These are phyloP conservation scores for Heliconius ismenius DNA, from an alignment of 2,888 invertebrate genomes.

Conservation along the genomic window DNA sequence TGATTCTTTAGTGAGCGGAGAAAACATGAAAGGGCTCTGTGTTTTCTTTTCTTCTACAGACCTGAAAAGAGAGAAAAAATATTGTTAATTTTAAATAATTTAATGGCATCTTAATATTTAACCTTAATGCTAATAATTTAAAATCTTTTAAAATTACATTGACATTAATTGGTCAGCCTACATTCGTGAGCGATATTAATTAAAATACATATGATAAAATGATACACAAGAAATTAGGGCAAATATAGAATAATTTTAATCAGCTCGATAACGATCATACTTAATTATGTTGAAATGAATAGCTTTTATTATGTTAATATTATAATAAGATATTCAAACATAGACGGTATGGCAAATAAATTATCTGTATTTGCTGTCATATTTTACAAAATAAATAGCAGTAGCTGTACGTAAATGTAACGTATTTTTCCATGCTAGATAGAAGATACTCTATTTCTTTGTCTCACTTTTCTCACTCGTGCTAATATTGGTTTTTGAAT, in stretches of 20 bases:
- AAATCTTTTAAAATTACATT: not conserved
- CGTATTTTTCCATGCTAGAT: conserved; percentile 19
- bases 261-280: conserved; percentile 11
- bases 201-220: not conserved
- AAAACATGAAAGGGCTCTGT: conserved; percentile 57
- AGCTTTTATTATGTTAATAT: conserved; percentile 1
- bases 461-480: conserved; percentile 13
- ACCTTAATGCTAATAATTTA: not conserved
- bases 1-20: conserved; percentile 70
- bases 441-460: conserved; percentile 9
- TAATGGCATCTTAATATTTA: not conserved
- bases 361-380: conserved; percentile 1
- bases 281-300: conserved; percentile 2
- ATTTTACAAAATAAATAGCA: conserved; percentile 26
- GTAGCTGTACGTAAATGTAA: not conserved
- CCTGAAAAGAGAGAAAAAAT: conserved; percentile 56
- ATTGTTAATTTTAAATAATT: not conserved
- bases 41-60: conserved; percentile 63
- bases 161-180: not conserved
- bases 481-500: conserved; percentile 4
- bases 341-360: conserved; percentile 24
- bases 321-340: conserved; percentile 20
- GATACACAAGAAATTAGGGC: not conserved
- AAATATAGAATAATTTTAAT: conserved; percentile 19
- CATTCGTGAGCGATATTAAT: not conserved